Evolutionary conservation across 2,888 invertebrate species (phyloP).

Genomic region (Microplitis manilae): DNA sequence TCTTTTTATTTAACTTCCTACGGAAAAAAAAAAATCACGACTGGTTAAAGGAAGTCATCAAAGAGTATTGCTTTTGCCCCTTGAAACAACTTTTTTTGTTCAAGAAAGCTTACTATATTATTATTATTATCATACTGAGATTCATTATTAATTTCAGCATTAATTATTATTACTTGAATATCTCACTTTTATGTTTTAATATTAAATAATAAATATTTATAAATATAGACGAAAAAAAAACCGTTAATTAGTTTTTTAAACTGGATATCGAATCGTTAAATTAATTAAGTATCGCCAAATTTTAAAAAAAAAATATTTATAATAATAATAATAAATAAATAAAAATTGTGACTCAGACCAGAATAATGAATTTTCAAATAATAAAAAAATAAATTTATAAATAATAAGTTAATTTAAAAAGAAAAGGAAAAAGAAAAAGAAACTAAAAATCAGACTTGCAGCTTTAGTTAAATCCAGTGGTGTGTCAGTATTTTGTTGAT

Average conservation of each 20-base stretch:
- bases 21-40: no score
- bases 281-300: no score
- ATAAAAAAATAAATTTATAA: conserved; percentile 10
- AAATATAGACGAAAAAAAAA: conserved; percentile 12
- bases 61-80: conserved; percentile 50
- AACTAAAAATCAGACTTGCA: conserved; percentile 36
- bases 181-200: no score
- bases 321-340: not conserved
- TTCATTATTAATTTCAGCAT: conserved; percentile 12
- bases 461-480: conserved; percentile 6
- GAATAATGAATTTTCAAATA: conserved; percentile 12
- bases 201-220: conserved; percentile 32
- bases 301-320: no score
- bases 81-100: conserved; percentile 20
- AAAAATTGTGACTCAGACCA: conserved; percentile 9
- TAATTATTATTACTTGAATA: no score
- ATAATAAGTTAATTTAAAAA: conserved; percentile 21
- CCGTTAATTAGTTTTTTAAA: conserved; percentile 20
- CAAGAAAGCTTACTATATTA: no score
- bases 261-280: not conserved
- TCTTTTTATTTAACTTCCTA: no score
- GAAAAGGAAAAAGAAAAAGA: conserved; percentile 27
- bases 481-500: not conserved
- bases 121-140: conserved; percentile 3
- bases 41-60: conserved; percentile 9